These are phyloP conservation scores for Xenopus laevis DNA, from an alignment of 2,113 vertebrate species.

Conservation along the genomic window DNA sequence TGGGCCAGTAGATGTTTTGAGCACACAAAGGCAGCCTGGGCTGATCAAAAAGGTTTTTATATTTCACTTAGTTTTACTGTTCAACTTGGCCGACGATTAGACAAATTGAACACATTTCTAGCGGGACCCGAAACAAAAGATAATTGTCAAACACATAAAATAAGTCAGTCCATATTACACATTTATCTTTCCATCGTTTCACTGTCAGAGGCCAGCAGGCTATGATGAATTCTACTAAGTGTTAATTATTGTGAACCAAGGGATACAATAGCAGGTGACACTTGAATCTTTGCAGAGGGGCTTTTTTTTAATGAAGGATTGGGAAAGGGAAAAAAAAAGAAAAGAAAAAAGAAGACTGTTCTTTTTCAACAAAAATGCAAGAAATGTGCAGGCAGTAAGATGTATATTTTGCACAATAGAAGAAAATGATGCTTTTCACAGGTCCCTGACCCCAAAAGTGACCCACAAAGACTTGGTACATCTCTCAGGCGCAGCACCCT, in stretches of 20 bases:
- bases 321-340: background rate
- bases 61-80: background rate
- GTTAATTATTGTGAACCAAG: constrained; percentile 35
- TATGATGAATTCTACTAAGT: constrained; percentile 26
- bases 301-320: constrained; percentile 25
- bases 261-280: constrained; percentile 27
- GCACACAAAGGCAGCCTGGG: too few relatives aligned
- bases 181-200: constrained; percentile 14
- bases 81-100: background rate
- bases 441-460: constrained; percentile 34
- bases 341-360: background rate
- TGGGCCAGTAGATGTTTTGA: too few relatives aligned
- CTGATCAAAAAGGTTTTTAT: background rate
- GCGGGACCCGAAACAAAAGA: background rate
- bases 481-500: constrained; percentile 37
- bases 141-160: background rate
- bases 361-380: constrained; percentile 15
- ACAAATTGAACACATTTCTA: background rate
- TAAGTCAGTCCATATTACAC: background rate
- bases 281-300: background rate
- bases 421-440: constrained; percentile 38
- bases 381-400: constrained; percentile 24
- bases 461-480: constrained; percentile 35
- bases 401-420: constrained; percentile 38
- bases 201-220: constrained; percentile 25